Evolutionary conservation across 2,797 vertebrate species (phyloP), one percentile per base, ranked within the genome.

Genomic region (Phaenicophaeus curvirostris): DNA sequence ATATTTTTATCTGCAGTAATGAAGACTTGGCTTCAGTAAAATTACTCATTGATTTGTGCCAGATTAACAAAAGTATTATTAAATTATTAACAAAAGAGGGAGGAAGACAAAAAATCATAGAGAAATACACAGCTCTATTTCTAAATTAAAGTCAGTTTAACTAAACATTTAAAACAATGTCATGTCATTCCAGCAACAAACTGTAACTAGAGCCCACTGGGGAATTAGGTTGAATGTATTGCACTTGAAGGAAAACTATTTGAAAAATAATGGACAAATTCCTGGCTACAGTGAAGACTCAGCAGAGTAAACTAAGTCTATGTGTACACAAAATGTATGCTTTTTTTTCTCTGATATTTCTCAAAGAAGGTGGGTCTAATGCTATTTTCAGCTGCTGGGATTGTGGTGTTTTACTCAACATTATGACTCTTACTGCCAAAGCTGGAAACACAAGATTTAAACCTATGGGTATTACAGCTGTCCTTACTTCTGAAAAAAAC

Each of bases 101-200:
- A 2, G 6, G 2, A 2, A 2, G 19, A 25, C 2, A 10, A 21
- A 54, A 46, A 72, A 1, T n/a, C 31, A 30, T 24, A 23, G 4
- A 73, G 20, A 67, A 65, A 76, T 68, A 23, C 28, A 75, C 11
- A 50, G 3, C 6, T 68, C 53, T 44, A 55, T 75, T 75, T 73
- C 48, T 54, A 69, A 50, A 50, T n/a, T 58, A 62, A 74, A 19
- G 13, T 31, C 69, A 63, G 6, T 62, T 71, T 63, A 74, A 72
- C 31, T 55, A 66, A 62, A 58, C 4, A 59, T 71, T 74, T 84
- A 33, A 12, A 71, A 11, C 13, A 74, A 87, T 13, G 12, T 37
- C 13, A 23, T n/a, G 30, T 51, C 39, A 77, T 69, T 90, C 21
- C 39, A 71, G 27, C 30, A 86, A 51, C 9, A n/a, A 79, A 71